Evolutionary conservation across 1,140 invertebrate species (phyloP).

Genomic region (Nylanderia fulva): DNA sequence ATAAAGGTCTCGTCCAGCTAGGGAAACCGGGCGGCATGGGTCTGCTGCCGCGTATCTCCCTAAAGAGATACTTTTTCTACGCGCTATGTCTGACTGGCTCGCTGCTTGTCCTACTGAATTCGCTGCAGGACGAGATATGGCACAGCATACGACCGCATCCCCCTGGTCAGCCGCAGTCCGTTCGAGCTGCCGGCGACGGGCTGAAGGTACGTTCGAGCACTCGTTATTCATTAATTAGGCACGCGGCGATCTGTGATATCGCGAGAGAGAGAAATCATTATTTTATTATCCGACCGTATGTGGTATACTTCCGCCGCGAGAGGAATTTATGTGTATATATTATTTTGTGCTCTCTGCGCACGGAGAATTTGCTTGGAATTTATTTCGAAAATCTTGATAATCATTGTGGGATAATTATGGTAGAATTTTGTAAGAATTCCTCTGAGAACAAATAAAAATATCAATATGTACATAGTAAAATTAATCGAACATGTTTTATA

Average conservation of each 20-base stretch:
- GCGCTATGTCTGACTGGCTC: slow-evolving; percentile 83
- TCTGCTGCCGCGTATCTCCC: slow-evolving; percentile 84
- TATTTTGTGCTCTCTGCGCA: no score
- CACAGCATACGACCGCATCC: slow-evolving; percentile 77
- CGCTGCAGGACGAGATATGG: slow-evolving; percentile 84
- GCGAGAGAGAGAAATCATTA: no score
- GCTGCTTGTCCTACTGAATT: slow-evolving; percentile 84
- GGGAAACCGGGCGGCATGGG: slow-evolving; percentile 81
- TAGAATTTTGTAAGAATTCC: no score
- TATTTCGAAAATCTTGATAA: no score
- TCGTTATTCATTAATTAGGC: no score
- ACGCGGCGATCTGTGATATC: no score
- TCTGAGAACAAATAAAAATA: no score
- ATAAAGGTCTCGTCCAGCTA: slow-evolving; percentile 55
- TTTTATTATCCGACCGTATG: background rate
- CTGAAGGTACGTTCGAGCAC: slow-evolving; percentile 78
- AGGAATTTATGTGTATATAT: background rate
- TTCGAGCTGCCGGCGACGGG: slow-evolving; percentile 67
- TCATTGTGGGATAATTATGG: no score
- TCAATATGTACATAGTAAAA: no score
- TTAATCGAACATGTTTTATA: no score
- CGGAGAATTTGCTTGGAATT: no score
- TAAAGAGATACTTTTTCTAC: slow-evolving; percentile 86
- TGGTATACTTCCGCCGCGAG: background rate
- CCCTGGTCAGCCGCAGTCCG: slow-evolving; percentile 73